Evolutionary conservation across 23 tunicate genomes (phyloP), one percentile per base, ranked within the genome.

Genomic region (Clavelina lepadiformis): DNA sequence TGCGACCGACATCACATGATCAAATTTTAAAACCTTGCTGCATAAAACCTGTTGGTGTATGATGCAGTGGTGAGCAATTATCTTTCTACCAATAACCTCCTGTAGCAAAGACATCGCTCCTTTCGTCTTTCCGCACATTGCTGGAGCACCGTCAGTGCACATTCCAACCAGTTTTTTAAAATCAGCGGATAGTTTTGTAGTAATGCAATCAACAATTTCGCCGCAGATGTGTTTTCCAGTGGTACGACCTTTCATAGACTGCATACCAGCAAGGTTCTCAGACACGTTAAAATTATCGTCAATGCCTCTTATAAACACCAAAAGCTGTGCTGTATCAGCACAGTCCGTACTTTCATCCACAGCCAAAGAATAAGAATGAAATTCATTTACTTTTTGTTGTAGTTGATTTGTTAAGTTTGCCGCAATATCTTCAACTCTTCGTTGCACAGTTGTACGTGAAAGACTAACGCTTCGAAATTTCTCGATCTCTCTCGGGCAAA

Each of bases 101-200:
- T 67, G 73, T 67, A 67, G 73, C 73, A 70, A 70, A 56, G 76
- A 24, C 76, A 33, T 29, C 15, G 65, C 76, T 70, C 67, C 64
- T 6, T 70, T 70, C 29, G 29, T 33, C 34, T 70, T 70, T 33
- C 76, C 64, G 49, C 76, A 55, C 67, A 70, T 70, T 7, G 73
- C 61, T 47, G 73, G 73, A 68, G 66, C 46, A 70, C 76, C 76
- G 76, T 70, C 76, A 70, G 76, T 56, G 64, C 76, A 70, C 49
- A 56, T 8, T 70, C 76, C 76, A 70, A 55, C 67, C 46, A 70
- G 56, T 56, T 70, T 70, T 55, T 54, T 55, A 33, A 56, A 70
- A 70, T 70, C 64, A 57, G 47, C 5, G 50, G 76, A 54, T 70
- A 70, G 67, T 33, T 70, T 70, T 56, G n/a, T 70, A 32, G 64